Percentiles rank a stretch among this genome's conserved stretches.
Evolutionary conservation across 2,113 vertebrate species (phyloP).

Genomic region (Paedocypris sp.): DNA sequence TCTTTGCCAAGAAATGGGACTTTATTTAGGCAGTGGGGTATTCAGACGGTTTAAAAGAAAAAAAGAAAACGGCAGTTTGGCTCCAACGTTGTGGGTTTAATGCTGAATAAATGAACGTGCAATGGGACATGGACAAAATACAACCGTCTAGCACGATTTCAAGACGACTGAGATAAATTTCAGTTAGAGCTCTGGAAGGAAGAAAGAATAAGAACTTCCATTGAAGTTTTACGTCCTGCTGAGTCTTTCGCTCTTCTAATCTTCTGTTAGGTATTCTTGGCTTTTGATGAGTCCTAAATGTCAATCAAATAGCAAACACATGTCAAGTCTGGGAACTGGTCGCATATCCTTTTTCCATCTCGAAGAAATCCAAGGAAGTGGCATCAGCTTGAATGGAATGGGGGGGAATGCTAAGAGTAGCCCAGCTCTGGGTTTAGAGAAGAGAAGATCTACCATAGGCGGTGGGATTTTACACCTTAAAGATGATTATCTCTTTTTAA

Average conservation of each 20-base stretch:
- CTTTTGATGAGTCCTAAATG: constrained; percentile 19
- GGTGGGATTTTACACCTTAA: too few relatives aligned
- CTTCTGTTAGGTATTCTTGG: constrained; percentile 10
- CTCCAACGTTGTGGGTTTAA: not conserved
- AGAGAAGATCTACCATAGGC: too few relatives aligned
- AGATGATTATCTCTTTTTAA: too few relatives aligned
- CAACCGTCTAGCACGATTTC: constrained; percentile 3
- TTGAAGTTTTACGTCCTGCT: constrained; percentile 6
- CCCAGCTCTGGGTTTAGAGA: too few relatives aligned
- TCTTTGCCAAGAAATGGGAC: constrained; percentile 25
- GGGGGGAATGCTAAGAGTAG: too few relatives aligned
- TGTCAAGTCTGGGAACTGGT: constrained; percentile 23
- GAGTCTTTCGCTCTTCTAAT: constrained; percentile 14
- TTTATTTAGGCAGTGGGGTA: constrained; percentile 24
- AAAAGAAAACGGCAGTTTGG: constrained; percentile 2
- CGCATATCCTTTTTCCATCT: constrained; percentile 27
- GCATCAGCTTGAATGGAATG: constrained; percentile 18
- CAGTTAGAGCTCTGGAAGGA: not conserved
- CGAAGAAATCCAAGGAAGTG: constrained; percentile 11
- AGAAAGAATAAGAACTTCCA: constrained; percentile 4
- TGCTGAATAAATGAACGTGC: constrained; percentile 23
- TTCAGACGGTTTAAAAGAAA: constrained; percentile 24
- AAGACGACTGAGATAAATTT: constrained; percentile 1
- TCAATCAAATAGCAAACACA: constrained; percentile 18
- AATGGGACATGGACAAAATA: constrained; percentile 21